Conservation (phyloP, 2,888 invertebrate genomes). For the Margaritifera margaritifera region DNA sequence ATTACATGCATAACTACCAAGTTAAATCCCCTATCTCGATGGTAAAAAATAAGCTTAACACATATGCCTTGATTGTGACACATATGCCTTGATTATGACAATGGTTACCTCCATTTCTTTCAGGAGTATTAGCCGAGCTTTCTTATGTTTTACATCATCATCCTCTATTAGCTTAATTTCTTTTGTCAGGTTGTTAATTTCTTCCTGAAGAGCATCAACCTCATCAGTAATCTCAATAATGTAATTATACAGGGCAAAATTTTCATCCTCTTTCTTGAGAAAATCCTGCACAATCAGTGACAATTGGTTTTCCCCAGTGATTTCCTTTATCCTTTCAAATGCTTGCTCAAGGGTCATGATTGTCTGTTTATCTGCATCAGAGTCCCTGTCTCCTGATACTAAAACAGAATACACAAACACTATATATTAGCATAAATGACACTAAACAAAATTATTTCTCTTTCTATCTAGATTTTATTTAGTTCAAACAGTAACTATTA, state of each 20-base stretch:
- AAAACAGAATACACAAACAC: background rate
- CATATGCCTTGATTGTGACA: no score
- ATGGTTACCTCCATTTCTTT: conserved; percentile 49
- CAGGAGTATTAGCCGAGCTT: conserved; percentile 40
- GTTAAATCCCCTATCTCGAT: no score
- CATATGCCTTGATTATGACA: background rate
- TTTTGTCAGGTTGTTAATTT: conserved; percentile 74
- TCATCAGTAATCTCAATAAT: conserved; percentile 86
- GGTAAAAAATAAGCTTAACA: no score
- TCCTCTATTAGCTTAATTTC: conserved; percentile 64
- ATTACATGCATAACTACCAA: no score
- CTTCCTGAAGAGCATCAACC: conserved; percentile 53
- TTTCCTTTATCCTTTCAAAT: conserved; percentile 81
- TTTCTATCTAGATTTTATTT: no score
- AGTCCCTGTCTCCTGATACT: conserved; percentile 76
- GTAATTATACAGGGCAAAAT: conserved; percentile 90
- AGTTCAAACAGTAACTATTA: no score
- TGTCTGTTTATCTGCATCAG: conserved; percentile 79
- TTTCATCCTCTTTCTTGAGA: conserved; percentile 87
- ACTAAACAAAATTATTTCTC: no score
- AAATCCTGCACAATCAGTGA: conserved; percentile 80
- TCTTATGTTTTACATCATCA: conserved; percentile 49
- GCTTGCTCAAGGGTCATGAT: conserved; percentile 83
- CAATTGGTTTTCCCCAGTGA: conserved; percentile 64
- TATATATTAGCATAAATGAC: no score